Percentiles rank a stretch among this genome's conserved stretches.
Evolutionary conservation across 2,888 invertebrate species (phyloP).

Genomic region (Plemyria rubiginata): DNA sequence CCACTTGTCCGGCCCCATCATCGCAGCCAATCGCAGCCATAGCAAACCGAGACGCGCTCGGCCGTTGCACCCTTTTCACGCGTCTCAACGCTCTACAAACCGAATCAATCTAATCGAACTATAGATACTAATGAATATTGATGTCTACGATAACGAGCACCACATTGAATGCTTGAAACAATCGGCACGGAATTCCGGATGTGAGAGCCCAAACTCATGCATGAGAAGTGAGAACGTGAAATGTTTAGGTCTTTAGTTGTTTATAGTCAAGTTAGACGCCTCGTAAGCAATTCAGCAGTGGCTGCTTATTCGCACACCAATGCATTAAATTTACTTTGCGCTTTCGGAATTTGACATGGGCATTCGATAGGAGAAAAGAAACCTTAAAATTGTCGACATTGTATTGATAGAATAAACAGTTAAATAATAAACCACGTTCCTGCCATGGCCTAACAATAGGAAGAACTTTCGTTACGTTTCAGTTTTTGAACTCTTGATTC

Average conservation of each 20-base stretch:
- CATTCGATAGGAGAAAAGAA: constrained; percentile 35
- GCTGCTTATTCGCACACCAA: constrained; percentile 15
- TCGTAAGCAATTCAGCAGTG: constrained; percentile 4
- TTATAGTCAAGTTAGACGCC: constrained; percentile 10
- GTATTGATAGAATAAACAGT: constrained; percentile 35
- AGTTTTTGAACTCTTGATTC: constrained; percentile 36
- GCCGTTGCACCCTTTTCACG: constrained; percentile 83
- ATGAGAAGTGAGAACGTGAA: constrained; percentile 26
- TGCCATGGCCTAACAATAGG: constrained; percentile 36
- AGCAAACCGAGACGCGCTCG: constrained; percentile 61
- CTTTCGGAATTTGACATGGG: constrained; percentile 13
- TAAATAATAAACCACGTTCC: constrained; percentile 37
- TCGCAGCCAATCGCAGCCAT: constrained; percentile 50
- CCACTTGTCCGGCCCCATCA: constrained; percentile 60
- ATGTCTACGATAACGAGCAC: constrained; percentile 50
- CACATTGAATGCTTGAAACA: constrained; percentile 51
- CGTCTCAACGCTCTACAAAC: constrained; percentile 81
- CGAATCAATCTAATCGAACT: constrained; percentile 69
- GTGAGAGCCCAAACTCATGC: constrained; percentile 39
- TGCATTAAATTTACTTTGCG: constrained; percentile 19
- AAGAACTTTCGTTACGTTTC: constrained; percentile 36
- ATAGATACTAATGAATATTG: constrained; percentile 66
- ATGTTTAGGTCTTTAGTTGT: constrained; percentile 26
- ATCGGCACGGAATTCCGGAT: constrained; percentile 58
- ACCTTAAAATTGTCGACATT: constrained; percentile 30